phyloP scores from a whole-genome alignment of 2,888 invertebrate genomes.

The Plagodis dolabraria region DNA sequence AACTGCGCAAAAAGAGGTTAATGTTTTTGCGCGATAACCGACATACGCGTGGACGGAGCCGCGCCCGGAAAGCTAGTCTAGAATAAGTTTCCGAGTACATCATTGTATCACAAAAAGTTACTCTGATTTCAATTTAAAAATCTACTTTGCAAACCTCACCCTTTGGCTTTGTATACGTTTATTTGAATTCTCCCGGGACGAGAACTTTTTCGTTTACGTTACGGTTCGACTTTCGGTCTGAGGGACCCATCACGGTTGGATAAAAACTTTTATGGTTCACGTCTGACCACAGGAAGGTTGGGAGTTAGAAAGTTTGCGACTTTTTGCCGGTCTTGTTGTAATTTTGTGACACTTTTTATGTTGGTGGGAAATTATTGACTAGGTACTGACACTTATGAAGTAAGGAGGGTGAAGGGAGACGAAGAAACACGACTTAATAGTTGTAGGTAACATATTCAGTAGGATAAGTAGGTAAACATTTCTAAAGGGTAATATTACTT shows the following conservation, averaged over 20 bases:
- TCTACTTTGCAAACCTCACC: conserved; percentile 18
- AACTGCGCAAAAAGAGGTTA: too few species aligned
- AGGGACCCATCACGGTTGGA: conserved; percentile 5
- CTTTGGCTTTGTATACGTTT: conserved; percentile 22
- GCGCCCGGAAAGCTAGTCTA: too few species aligned
- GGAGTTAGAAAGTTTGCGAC: not conserved
- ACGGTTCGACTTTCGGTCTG: conserved; percentile 10
- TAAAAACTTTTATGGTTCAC: conserved; percentile 3
- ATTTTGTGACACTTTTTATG: not conserved
- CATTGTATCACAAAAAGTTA: conserved; percentile 11
- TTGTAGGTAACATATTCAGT: too few species aligned
- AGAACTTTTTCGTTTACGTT: conserved; percentile 34
- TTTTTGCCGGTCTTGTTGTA: not conserved
- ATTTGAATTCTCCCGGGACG: conserved; percentile 24
- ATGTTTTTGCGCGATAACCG: too few species aligned
- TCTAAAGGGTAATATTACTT: too few species aligned
- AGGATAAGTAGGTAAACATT: too few species aligned
- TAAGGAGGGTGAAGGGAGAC: too few species aligned
- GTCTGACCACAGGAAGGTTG: not conserved
- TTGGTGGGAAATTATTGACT: not conserved
- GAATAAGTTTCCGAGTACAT: conserved; percentile 1
- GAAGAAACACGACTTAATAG: too few species aligned
- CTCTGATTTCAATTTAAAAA: conserved; percentile 17
- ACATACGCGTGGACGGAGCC: too few species aligned
- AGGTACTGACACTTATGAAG: too few species aligned